Base-by-base conservation (phyloP, 2,888 invertebrate genomes). In the Phyllotreta cruciferae region DNA sequence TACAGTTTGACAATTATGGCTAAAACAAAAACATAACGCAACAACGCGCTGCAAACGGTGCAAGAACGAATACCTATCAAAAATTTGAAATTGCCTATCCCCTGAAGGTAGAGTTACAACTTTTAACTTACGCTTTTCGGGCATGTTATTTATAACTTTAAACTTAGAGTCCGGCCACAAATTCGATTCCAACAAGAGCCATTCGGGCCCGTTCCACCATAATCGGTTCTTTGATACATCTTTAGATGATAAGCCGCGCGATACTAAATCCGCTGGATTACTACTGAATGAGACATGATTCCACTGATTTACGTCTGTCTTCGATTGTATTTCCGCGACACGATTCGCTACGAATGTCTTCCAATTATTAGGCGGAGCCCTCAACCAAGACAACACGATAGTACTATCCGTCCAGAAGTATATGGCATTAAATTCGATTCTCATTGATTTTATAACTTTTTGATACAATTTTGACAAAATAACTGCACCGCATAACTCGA, bases 241-340 rank as follows among this genome's bases (percentile, higher is more conserved):
- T 7, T 55, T 39, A 6, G 55, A 10, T 39, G 13, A 39, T 35
- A 61, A 35, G 11, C 61, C 55, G 9, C 61, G 10, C 6, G 55
- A 55, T n/a, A 49, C 61, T 10, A 54, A 5, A 13, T 61, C 61
- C 13, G 61, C 61, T 37, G 61, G 55, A 10, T 61, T 61, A 11
- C 41, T 4, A 49, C 49, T 55, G 10, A 55, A 55, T 5, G 24
- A 34, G 35, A 61, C 52, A 36, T 61, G 41, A 47, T 39, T 10
- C 49, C 61, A 61, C 11, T 61, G 24, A 35, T 61, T 6, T 11
- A 14, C 10, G 7, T 47, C 39, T n/a, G 45, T 47, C 9, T 55
- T 11, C n/a, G 9, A n/a, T 45, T 61, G 54, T 10, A 61, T 50
- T 47, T 54, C 39, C 4, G 47, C n/a, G 1, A 61, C 61, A 8